Evolutionary conservation across 2,797 vertebrate species (phyloP), one percentile per base, ranked within the genome.

Genomic region (Hemibagrus guttatus): DNA sequence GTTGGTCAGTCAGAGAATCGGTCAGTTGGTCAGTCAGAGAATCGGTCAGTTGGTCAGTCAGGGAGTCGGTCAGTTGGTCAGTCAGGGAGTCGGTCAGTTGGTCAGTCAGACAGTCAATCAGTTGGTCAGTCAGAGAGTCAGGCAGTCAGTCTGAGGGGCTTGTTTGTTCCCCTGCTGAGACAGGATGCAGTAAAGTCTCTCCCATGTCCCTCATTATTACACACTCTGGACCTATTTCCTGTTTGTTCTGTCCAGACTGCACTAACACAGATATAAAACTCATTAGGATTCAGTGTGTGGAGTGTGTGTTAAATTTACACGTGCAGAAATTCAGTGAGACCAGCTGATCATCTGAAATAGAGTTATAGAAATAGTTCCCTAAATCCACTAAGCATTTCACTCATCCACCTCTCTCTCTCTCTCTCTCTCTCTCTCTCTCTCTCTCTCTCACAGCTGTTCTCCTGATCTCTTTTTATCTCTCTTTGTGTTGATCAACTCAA

Each of bases 281-380:
- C 31, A 26, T 79, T 49, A 17, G 26, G 46, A 2, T 49, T 63
- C 28, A 17, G 14, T 17, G 59, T 42, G 78, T 59, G 46, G 46
- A 21, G 58, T 46, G 35, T 81, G 16, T 64, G 26, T 81, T 81
- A 59, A 83, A 86, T 39, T 68, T 39, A 56, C 64, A 71, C 14
- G 8, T 23, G 35, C 12, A 54, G 6, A 16, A 83, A 49, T 79
- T 64, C 75, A 59, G 21, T 28, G 64, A 81, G 59, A 49, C 59
- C 88, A 90, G 90, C 88, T 88, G 87, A 84, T 87, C 71, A 83
- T 86, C 88, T 79, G 85, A 89, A 89, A 91, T 89, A 91, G 89
- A 89, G 66, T 85, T 74, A 82, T 88, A 83, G 66, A 91, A 91
- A 91, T 91, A 91, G 89, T 83, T 83, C 81, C 56, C 66, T 84